Evolutionary conservation across 2,113 vertebrate genomes (phyloP).

Genomic region (Brevimyrus niger): DNA sequence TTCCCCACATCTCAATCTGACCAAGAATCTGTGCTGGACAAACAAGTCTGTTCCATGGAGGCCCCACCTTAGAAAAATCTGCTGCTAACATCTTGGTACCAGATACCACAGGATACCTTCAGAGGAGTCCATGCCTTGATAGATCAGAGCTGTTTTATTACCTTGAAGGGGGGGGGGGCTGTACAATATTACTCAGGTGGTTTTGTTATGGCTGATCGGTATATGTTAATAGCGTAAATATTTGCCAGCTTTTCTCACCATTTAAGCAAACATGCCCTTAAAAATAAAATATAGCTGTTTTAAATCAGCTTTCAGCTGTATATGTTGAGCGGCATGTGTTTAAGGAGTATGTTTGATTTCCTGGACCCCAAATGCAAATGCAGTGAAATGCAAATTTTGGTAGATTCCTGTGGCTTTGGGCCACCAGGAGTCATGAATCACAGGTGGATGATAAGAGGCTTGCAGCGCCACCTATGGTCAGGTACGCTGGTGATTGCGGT

Average conservation of each 20-base stretch:
- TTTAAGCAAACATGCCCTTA: not conserved
- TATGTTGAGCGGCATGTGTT: not conserved
- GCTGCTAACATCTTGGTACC: too few species aligned
- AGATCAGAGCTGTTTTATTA: not conserved
- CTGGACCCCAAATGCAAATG: not conserved
- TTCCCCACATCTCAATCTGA: too few species aligned
- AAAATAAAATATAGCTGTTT: not conserved
- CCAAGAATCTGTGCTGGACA: not conserved
- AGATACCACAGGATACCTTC: too few species aligned
- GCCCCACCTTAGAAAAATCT: too few species aligned
- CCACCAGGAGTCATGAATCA: not conserved
- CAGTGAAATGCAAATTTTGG: not conserved
- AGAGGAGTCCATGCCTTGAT: too few species aligned
- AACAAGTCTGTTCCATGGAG: not conserved
- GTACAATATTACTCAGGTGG: not conserved
- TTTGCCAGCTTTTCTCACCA: not conserved
- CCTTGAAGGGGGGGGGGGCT: too few species aligned
- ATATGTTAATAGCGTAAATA: not conserved
- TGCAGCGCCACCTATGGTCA: not conserved
- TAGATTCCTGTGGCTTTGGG: not conserved
- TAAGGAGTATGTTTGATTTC: not conserved
- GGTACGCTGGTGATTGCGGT: not conserved
- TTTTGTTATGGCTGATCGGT: not conserved
- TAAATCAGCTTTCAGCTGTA: not conserved
- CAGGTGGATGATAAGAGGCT: not conserved